A percentile compares a stretch with the other conserved stretches of the same genome.
phyloP scores from a whole-genome alignment of 2,113 vertebrate species.

The Mugil cephalus region DNA sequence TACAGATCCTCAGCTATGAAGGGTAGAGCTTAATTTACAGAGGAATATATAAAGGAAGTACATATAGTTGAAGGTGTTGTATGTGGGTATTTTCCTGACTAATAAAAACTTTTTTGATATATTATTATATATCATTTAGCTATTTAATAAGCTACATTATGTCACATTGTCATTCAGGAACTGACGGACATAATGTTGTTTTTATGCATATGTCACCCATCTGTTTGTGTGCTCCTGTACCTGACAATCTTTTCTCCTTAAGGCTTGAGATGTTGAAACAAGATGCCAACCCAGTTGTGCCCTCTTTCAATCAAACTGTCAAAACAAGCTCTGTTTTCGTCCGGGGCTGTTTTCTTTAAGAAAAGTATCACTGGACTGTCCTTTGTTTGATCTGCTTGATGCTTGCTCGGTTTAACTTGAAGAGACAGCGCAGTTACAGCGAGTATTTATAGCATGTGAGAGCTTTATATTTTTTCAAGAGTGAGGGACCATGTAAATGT shows the following conservation, averaged over 20 bases:
- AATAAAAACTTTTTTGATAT: no score
- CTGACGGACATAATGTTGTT: background rate
- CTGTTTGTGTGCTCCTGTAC: constrained; percentile 3
- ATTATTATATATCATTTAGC: no score
- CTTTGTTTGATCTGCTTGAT: constrained; percentile 27
- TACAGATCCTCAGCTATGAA: no score
- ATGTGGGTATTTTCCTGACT: no score
- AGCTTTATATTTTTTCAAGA: background rate
- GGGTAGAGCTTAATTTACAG: no score
- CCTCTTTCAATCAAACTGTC: constrained; percentile 35
- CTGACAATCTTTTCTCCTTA: background rate
- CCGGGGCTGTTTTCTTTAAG: constrained; percentile 2
- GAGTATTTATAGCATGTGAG: background rate
- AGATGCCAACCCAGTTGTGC: background rate
- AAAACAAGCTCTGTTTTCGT: constrained; percentile 15
- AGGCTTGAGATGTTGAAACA: constrained; percentile 25
- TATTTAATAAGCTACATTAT: background rate
- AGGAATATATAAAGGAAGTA: no score
- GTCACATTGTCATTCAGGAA: background rate
- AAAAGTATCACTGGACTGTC: constrained; percentile 2
- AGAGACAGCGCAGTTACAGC: background rate
- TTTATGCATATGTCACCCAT: background rate
- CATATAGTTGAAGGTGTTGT: background rate
- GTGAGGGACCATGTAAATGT: background rate
- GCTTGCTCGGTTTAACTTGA: constrained; percentile 18